Conservation (phyloP, 2,113 vertebrate species). For the Apaloderma vittatum region DNA sequence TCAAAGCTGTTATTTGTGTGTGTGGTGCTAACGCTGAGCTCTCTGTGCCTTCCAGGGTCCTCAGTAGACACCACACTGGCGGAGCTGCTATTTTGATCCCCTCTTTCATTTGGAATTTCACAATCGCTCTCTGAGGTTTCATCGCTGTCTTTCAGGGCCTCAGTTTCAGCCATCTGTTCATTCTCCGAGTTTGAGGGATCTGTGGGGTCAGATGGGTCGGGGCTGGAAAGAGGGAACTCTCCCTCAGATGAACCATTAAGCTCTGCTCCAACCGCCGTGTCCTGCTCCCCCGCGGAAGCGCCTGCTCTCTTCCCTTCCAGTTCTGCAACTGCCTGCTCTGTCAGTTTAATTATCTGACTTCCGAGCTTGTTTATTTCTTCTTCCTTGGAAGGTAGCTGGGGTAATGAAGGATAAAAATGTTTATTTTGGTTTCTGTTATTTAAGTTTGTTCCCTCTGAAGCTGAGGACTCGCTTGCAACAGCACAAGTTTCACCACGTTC, state of each 20-base stretch:
- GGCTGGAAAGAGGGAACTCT: conserved; percentile 47
- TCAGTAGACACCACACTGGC: background rate
- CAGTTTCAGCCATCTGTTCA: background rate
- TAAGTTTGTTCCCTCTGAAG: conserved; percentile 78
- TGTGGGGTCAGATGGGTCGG: conserved; percentile 29
- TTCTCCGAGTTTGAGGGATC: conserved; percentile 30
- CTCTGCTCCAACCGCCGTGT: conserved; percentile 19
- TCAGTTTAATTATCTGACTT: conserved; percentile 74
- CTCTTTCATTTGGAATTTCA: conserved; percentile 3
- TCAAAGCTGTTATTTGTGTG: background rate
- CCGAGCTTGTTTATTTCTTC: conserved; percentile 75
- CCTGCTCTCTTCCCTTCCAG: conserved; percentile 67
- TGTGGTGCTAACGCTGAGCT: background rate
- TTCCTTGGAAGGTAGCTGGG: conserved; percentile 57
- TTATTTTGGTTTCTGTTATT: conserved; percentile 73
- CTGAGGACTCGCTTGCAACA: conserved; percentile 62
- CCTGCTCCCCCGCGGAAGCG: background rate
- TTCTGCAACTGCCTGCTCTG: conserved; percentile 57
- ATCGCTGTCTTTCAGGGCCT: background rate
- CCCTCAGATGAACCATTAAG: conserved; percentile 28
- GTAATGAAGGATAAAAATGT: conserved; percentile 76
- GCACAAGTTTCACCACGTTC: conserved; percentile 73
- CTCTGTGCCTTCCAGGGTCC: background rate
- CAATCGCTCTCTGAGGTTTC: background rate
- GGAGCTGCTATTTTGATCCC: background rate